Evolutionary conservation across 1,140 invertebrate species (phyloP).

Genomic region (Caenorhabditis briggsae): DNA sequence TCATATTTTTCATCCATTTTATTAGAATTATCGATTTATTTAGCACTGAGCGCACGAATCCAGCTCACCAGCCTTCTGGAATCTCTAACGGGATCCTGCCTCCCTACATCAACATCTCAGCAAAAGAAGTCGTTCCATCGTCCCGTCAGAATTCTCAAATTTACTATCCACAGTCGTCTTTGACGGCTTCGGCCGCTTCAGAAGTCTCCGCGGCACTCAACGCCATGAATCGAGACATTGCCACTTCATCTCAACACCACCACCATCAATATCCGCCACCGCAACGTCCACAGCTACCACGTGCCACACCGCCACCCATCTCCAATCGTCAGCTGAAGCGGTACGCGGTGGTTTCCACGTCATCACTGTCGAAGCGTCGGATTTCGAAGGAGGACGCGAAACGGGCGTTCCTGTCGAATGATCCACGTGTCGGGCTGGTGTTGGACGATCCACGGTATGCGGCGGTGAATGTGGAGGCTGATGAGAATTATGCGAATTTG

Average conservation of each 20-base stretch:
- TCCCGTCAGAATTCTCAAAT: not conserved
- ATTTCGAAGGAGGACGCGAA: constrained; percentile 39
- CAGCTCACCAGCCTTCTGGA: not conserved
- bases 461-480: constrained; percentile 40
- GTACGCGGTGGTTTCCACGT: not conserved
- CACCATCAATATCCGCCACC: not conserved
- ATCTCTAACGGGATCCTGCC: constrained; percentile 26
- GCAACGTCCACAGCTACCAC: not conserved
- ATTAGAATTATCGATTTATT: not conserved
- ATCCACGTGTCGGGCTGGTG: constrained; percentile 24
- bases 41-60: constrained; percentile 26
- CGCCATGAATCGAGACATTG: constrained; percentile 28
- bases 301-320: constrained; percentile 24
- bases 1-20: not conserved
- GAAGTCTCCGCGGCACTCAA: not conserved
- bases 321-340: constrained; percentile 10
- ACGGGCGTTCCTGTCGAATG: constrained; percentile 30
- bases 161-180: not conserved
- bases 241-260: not conserved
- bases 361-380: not conserved
- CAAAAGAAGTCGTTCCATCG: not conserved
- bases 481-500: constrained; percentile 50
- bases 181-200: constrained; percentile 2
- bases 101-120: constrained; percentile 15
- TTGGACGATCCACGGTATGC: constrained; percentile 2